Conservation (phyloP, 1,140 invertebrate species). For the Arctopsyche grandis region DNA sequence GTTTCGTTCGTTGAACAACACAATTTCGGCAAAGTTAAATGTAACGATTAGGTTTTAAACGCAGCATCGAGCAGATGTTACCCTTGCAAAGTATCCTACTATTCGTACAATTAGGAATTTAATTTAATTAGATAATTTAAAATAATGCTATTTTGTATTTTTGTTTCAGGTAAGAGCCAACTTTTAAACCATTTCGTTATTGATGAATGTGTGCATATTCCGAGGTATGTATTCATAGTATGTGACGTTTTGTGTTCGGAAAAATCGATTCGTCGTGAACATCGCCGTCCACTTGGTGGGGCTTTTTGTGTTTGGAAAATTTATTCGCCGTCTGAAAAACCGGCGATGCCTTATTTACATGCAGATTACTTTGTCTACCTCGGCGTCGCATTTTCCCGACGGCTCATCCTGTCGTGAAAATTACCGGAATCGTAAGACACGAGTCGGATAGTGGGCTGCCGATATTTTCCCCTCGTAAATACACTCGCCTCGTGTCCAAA, state of each 20-base stretch:
- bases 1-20: too few relatives aligned
- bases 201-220: too few relatives aligned
- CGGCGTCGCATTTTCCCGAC: slow-evolving; percentile 1
- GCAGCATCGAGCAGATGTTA: too few relatives aligned
- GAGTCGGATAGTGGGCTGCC: background rate
- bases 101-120: too few relatives aligned
- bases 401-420: slow-evolving; percentile 16
- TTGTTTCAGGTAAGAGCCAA: slow-evolving; percentile 1
- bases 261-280: background rate
- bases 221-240: background rate
- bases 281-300: background rate
- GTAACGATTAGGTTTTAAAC: too few relatives aligned
- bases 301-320: slow-evolving; percentile 22
- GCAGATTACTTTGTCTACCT: slow-evolving; percentile 34
- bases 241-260: background rate
- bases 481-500: too few relatives aligned
- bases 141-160: background rate
- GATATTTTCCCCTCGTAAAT: background rate
- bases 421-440: slow-evolving; percentile 8
- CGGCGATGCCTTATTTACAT: slow-evolving; percentile 18
- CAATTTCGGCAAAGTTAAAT: too few relatives aligned
- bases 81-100: too few relatives aligned
- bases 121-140: background rate
- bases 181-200: background rate
- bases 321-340: slow-evolving; percentile 18